Evolutionary conservation across 2,113 vertebrate genomes (phyloP).

Genomic region (Opisthocomus hoazin): DNA sequence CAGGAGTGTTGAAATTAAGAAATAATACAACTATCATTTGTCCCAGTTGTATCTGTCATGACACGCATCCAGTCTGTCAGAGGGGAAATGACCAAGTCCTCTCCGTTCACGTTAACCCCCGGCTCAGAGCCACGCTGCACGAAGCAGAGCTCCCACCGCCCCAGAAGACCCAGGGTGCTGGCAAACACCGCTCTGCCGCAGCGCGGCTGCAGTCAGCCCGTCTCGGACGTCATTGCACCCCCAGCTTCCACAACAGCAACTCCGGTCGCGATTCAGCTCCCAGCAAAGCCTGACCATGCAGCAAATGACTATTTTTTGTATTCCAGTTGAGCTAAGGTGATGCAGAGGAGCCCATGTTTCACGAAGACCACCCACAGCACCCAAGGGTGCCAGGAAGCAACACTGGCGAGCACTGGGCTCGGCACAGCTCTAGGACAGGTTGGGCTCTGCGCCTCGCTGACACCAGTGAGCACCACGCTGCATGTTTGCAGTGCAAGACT

Average conservation of each 20-base stretch:
- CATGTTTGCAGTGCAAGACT: not conserved
- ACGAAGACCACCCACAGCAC: not conserved
- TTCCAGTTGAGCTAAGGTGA: not conserved
- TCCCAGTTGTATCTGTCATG: not conserved
- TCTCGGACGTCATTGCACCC: not conserved
- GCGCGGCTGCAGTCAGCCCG: accelerated
- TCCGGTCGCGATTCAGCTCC: not conserved
- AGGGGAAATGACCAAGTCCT: not conserved
- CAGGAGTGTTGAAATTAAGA: not conserved
- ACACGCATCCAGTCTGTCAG: not conserved
- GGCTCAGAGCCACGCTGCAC: not conserved
- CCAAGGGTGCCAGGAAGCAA: not conserved
- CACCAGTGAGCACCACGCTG: accelerated
- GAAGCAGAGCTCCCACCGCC: not conserved
- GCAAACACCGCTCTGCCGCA: no score
- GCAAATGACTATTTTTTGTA: not conserved
- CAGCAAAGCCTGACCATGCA: not conserved
- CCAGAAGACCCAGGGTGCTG: not conserved
- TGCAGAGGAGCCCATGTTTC: not conserved
- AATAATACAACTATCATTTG: not conserved
- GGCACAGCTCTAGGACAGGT: not conserved
- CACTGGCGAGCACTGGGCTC: accelerated
- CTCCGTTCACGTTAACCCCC: not conserved
- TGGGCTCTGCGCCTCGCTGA: not conserved
- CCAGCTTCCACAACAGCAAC: not conserved